Conservation (phyloP, 1,140 invertebrate genomes). For the Agrypnia vestita region DNA sequence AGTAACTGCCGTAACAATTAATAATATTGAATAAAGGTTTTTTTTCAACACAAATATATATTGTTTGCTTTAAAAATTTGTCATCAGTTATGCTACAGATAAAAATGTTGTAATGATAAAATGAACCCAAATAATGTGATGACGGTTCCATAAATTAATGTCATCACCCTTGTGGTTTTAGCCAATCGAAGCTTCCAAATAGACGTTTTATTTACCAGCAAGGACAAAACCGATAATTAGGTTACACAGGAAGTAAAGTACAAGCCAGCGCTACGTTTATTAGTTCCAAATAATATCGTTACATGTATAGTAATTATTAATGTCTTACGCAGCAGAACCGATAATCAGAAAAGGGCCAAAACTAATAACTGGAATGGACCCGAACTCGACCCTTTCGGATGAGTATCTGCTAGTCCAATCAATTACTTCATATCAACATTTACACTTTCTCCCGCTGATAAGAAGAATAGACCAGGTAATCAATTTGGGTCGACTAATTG, state of each 20-base stretch:
- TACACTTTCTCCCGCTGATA: neutral
- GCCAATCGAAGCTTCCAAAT: no score
- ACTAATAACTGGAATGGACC: constrained; percentile 31
- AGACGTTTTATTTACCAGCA: neutral
- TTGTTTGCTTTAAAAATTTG: no score
- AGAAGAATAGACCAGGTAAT: no score
- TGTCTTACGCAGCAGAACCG: constrained; percentile 29
- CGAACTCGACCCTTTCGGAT: neutral
- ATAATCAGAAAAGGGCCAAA: constrained; percentile 33
- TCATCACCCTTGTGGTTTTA: no score
- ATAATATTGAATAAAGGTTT: no score
- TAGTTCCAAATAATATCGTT: constrained; percentile 17
- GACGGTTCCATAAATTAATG: no score
- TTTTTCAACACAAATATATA: no score
- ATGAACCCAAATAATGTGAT: no score
- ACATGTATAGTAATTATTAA: constrained; percentile 32
- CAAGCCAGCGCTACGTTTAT: neutral
- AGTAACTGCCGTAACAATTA: no score
- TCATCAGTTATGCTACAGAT: no score
- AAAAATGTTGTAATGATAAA: no score
- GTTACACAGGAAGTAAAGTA: constrained; percentile 2
- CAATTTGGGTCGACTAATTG: no score
- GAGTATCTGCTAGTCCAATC: constrained; percentile 3
- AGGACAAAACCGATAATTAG: constrained; percentile 7
- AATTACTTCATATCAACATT: constrained; percentile 30